Base-by-base conservation (phyloP, 2,797 vertebrate genomes). In the Crax fasciolata region DNA sequence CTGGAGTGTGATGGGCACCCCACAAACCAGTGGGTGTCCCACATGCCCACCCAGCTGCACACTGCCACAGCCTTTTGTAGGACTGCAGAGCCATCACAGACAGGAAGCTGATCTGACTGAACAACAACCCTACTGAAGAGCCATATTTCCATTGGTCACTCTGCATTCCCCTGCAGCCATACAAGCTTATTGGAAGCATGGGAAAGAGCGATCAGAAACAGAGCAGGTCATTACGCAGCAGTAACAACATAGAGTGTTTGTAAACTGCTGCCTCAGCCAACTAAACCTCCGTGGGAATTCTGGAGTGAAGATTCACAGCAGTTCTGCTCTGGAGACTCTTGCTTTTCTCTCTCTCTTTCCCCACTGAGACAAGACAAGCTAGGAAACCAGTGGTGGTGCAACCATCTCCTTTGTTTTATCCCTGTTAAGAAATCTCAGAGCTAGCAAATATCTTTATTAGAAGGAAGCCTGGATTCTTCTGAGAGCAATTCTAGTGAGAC, bases 1-100 rank as follows among this genome's bases (percentile, higher is more conserved):
- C 23, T 77, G 24, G 12, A 0, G 1, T 4, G 19, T 38, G 39
- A 55, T 4, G 6, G 32, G 18, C 7, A 11, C 12, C n/a, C 30
- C 10, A 28, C 20, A 66, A 25, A 62, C 5, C 48, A 74, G 32
- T 0, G 1, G 43, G 20, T 4, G 23, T 4, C 48, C 72, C 25
- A 38, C 65, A 93, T n/a, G 2, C 14, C 49, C 68, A 77, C 6
- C 23, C 48, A 19, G 27, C 6, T 75, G 39, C 43, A 43, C 16
- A 4, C 13, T 30, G 35, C 61, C 10, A 2, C 54, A 75, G 24
- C 63, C 38, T 79, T 48, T 23, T 63, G 39, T 65, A 30, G 5
- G 10, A 41, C n/a, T 57, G 24, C 44, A 63, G 21, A 83, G 71
- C 28, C 30, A 16, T 20, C 27, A 28, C 1, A 27, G 4, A 62